phyloP scores from a whole-genome alignment of 2,113 vertebrate species.

The Chrysemys picta region DNA sequence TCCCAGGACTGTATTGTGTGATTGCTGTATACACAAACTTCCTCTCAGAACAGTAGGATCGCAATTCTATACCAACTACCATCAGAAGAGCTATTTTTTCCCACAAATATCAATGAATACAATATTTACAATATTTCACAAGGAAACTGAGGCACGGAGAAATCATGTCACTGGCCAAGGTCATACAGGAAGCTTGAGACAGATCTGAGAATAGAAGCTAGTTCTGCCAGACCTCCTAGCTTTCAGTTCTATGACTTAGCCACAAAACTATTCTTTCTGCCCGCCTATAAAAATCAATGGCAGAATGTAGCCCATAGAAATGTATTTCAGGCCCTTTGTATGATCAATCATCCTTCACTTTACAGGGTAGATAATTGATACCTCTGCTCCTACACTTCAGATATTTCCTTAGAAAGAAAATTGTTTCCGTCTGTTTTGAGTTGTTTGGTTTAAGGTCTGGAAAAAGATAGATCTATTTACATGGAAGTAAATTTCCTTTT shows the following conservation, averaged over 20 bases:
- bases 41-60: not conserved
- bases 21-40: not conserved
- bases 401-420: conserved; percentile 9
- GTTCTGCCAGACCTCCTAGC: fast-evolving
- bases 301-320: not conserved
- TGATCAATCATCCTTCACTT: not conserved
- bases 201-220: not conserved
- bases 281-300: not conserved
- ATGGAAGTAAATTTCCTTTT: not conserved
- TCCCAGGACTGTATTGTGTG: not conserved
- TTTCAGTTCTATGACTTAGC: not conserved
- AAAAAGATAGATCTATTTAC: not conserved
- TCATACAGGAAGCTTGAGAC: not conserved
- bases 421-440: not conserved
- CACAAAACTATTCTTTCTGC: not conserved
- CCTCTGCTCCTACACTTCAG: not conserved
- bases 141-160: not conserved
- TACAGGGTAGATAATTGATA: not conserved
- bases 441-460: not conserved
- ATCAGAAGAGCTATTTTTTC: not conserved
- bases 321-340: not conserved
- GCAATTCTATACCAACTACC: not conserved
- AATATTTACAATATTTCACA: not conserved
- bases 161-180: not conserved
- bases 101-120: not conserved